Evolutionary conservation across 30 jellyfish, hydroid and myxozoan species (phyloP), one percentile per base, ranked within the genome.

Genomic region (Aurelia aurita complex sp. Pacific): DNA sequence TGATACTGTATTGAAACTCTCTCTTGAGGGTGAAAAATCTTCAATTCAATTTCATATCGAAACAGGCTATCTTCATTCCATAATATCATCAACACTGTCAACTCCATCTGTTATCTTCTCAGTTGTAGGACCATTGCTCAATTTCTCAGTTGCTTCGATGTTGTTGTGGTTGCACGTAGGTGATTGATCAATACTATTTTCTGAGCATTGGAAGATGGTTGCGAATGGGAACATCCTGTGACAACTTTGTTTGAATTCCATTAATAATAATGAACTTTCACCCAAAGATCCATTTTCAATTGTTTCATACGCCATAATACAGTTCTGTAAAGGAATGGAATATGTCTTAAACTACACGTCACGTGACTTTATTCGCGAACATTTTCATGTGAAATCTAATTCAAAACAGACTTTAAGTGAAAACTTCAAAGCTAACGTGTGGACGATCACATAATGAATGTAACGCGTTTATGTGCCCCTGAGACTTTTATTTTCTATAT

Each of bases 141-240:
- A 61, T 61, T 61, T 61, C 70, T n/a, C 33, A 23, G 54, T 42
- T 11, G 54, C 62, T 70, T 23, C 80, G 63, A 23, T 12, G 59
- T 70, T 52, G 64, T 32, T 16, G 33, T 70, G 80, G 63, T 70
- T 70, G 64, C 64, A 70, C 2, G 80, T n/a, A 16, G 62, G 67
- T 15, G 64, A 35, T 42, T 29, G 64, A 35, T 36, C 64, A 4
- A n/a, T 36, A 19, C 0, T 36, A 19, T 38, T 36, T 36, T 70
- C 80, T 29, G 19, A 10, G 64, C 64, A n/a, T n/a, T 52, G 83
- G 83, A 81, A 81, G n/a, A 29, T 64, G 7, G 82, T 70, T 36
- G 90, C 90, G 38, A 67, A 18, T 19, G 90, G 90, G 67, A 81
- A 81, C 83, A 81, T 32, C 1, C 18, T 4, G 46, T n/a, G 65